Conservation (phyloP, 2,888 invertebrate species). For the Linnaemya tessellans region DNA sequence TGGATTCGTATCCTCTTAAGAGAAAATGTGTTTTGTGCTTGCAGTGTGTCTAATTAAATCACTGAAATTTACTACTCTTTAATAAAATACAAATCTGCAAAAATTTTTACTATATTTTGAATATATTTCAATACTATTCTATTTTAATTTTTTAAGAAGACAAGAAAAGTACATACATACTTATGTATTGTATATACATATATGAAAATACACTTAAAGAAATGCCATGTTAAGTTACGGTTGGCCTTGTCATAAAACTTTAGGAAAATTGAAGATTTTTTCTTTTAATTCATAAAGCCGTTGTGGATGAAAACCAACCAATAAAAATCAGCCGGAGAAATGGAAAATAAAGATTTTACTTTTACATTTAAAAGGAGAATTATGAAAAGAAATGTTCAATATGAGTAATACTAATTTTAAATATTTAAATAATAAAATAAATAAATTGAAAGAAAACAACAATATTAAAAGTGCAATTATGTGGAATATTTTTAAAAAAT, state of each 20-base stretch:
- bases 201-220: slow-evolving; percentile 47
- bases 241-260: slow-evolving; percentile 59
- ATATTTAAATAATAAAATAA: slow-evolving; percentile 74
- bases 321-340: slow-evolving; percentile 60
- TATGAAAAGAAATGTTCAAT: slow-evolving; percentile 61
- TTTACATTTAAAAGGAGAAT: slow-evolving; percentile 67
- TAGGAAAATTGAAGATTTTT: slow-evolving; percentile 70
- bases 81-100: not conserved
- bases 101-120: slow-evolving; percentile 56
- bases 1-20: too few relatives aligned
- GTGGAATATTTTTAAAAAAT: slow-evolving; percentile 81
- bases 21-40: too few relatives aligned
- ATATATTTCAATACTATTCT: slow-evolving; percentile 50
- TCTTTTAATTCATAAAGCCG: slow-evolving; percentile 68
- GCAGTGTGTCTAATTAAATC: not conserved
- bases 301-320: slow-evolving; percentile 34
- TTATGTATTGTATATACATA: too few relatives aligned
- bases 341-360: slow-evolving; percentile 61
- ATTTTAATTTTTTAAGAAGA: slow-evolving; percentile 31
- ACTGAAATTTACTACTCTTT: slow-evolving; percentile 26
- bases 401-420: slow-evolving; percentile 69
- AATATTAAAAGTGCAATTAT: slow-evolving; percentile 86
- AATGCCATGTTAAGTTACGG: slow-evolving; percentile 65
- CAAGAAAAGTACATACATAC: slow-evolving; percentile 10
- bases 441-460: slow-evolving; percentile 75